Evolutionary conservation across 1,140 invertebrate species (phyloP).

Genomic region (Apis dorsata): DNA sequence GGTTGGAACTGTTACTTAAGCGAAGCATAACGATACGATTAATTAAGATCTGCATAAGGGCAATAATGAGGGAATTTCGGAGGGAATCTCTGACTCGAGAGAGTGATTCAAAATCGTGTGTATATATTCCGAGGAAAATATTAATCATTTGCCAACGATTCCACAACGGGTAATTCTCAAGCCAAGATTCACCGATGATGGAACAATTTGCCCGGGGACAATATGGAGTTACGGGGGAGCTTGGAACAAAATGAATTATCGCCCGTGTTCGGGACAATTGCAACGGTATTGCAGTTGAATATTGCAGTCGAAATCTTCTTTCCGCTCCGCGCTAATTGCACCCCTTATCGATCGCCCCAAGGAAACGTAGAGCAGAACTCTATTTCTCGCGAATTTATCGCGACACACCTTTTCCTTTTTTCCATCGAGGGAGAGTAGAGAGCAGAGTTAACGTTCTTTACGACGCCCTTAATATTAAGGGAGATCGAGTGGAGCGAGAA

Average conservation of each 20-base stretch:
- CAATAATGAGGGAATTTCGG: no score
- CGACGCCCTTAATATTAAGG: no score
- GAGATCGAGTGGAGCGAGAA: no score
- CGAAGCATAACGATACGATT: no score
- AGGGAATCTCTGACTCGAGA: not conserved
- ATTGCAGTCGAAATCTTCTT: constrained; percentile 18
- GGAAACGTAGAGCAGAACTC: not conserved
- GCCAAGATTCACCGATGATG: not conserved
- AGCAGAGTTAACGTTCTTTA: no score
- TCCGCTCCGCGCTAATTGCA: constrained; percentile 23
- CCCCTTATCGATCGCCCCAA: not conserved
- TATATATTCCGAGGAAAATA: not conserved
- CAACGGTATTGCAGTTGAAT: not conserved
- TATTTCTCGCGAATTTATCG: not conserved
- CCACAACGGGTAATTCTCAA: not conserved
- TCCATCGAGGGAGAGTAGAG: no score
- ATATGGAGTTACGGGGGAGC: not conserved
- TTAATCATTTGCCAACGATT: constrained; percentile 16
- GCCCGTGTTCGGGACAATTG: not conserved
- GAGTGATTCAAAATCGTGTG: not conserved
- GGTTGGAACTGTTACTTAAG: not conserved
- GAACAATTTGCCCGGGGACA: not conserved
- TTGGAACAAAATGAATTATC: constrained; percentile 34
- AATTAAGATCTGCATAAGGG: no score
- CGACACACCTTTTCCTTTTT: no score